Base-by-base conservation (phyloP, 92 coral and sea anemone species). In the Actinernus sp. region DNA sequence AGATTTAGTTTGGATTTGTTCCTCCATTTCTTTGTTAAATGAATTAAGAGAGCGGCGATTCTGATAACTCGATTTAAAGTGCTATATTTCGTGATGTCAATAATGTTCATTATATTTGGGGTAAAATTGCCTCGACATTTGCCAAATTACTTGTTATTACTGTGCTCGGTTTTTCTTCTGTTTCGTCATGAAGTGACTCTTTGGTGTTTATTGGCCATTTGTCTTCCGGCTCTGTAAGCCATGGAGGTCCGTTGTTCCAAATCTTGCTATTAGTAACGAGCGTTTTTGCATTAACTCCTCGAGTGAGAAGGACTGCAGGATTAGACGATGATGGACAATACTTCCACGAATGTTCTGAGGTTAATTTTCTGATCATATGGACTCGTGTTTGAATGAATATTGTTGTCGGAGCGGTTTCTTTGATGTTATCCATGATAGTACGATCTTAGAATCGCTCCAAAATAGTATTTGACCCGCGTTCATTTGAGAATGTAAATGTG, bases 401-500 rank as follows among this genome's bases (percentile, higher is more conserved):
- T 55, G 62, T 51, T 71, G 75, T 34, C 44, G 62, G 28, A 10
- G 31, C 27, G 20, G 21, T 52, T 69, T 55, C 10, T 3, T 39
- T 2, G 68, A 23, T 5, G 51, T 9, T 23, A 72, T 26, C 79
- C 79, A 72, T 16, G 79, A 30, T 2, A 5, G 80, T 49, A 22
- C 88, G 18, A 73, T 66, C 34, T 73, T 76, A 13, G 77, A 73
- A 44, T 79, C 79, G 32, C 73, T 69, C 79, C 86, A 79, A 29
- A 33, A 33, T 12, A 31, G 17, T 37, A 62, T 43, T 31, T 68
- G 20, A 47, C 85, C 59, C 29, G 58, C 41, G 29, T 44, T 52
- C 14, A 30, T 61, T 51, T 26, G 26, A 26, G 63, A 28, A 16
- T 43, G 17, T 24, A 58, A 60, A 28, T 54, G 36, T 5, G 30